Percentiles rank a stretch among this genome's conserved stretches.
phyloP scores from a whole-genome alignment of 2,113 vertebrate genomes.

The Epinephelus lanceolatus region DNA sequence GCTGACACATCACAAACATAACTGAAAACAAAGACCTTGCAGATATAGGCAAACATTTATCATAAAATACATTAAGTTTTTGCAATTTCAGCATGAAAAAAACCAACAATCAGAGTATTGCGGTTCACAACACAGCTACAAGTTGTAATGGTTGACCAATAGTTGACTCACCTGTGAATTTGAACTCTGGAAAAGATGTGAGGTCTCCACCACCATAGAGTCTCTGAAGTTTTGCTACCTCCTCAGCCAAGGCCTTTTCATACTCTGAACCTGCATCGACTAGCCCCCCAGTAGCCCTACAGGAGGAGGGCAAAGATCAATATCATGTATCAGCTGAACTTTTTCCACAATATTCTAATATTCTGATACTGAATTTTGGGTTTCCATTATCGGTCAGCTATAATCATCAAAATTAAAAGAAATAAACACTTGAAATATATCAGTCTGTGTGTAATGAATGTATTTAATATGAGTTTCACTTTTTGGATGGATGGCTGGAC shows the following conservation, averaged over 20 bases:
- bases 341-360: neutral
- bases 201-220: slow-evolving; percentile 93
- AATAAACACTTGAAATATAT: too few relatives aligned
- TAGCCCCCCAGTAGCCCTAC: slow-evolving; percentile 86
- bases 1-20: neutral
- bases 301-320: neutral
- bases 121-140: neutral
- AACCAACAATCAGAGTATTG: neutral
- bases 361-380: too few relatives aligned
- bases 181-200: slow-evolving; percentile 90
- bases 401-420: too few relatives aligned
- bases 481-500: too few relatives aligned
- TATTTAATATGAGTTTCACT: too few relatives aligned
- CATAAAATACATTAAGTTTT: neutral
- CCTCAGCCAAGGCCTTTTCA: slow-evolving; percentile 88
- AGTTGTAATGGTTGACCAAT: neutral
- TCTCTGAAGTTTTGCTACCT: slow-evolving; percentile 90
- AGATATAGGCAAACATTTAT: neutral
- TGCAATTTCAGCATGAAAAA: neutral
- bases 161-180: slow-evolving; percentile 87
- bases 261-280: slow-evolving; percentile 90
- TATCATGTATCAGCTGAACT: neutral
- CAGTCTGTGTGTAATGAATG: too few relatives aligned
- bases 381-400: too few relatives aligned
- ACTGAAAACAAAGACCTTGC: neutral